phyloP scores from a whole-genome alignment of 2,113 vertebrate species.

The Circaetus cinerascens region DNA sequence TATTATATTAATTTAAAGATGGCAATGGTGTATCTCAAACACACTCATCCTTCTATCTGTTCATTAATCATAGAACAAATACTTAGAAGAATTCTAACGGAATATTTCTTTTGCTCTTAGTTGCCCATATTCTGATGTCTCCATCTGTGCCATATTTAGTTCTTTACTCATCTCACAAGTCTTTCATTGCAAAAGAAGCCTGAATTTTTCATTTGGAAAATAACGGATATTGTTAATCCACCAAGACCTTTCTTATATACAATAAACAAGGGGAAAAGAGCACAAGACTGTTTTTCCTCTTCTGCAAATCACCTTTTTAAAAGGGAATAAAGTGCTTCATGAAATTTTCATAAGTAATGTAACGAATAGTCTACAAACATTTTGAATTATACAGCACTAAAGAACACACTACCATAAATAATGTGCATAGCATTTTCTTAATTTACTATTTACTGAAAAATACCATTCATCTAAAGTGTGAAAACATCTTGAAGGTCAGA shows the following conservation, averaged over 20 bases:
- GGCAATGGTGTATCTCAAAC: not conserved
- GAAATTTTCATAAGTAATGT: constrained; percentile 26
- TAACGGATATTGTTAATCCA: not conserved
- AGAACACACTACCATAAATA: not conserved
- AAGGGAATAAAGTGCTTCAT: constrained; percentile 2
- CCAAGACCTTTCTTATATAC: not conserved
- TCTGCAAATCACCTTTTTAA: not conserved
- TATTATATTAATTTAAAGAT: not conserved
- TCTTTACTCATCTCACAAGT: not conserved
- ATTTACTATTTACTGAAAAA: constrained; percentile 8
- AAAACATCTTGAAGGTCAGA: not conserved
- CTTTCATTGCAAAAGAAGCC: not conserved
- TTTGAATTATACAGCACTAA: constrained; percentile 32
- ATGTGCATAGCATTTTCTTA: not conserved
- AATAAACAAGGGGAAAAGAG: not conserved
- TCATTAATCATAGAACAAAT: not conserved
- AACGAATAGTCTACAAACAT: not conserved
- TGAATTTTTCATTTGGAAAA: not conserved
- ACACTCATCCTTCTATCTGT: not conserved
- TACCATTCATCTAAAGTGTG: not conserved
- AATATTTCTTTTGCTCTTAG: not conserved
- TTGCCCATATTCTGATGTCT: not conserved
- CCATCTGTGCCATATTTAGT: not conserved
- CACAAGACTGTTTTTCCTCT: not conserved
- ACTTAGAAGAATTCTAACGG: not conserved